phyloP scores from a whole-genome alignment of 2,888 invertebrate genomes.

The Nudaria mundana region DNA sequence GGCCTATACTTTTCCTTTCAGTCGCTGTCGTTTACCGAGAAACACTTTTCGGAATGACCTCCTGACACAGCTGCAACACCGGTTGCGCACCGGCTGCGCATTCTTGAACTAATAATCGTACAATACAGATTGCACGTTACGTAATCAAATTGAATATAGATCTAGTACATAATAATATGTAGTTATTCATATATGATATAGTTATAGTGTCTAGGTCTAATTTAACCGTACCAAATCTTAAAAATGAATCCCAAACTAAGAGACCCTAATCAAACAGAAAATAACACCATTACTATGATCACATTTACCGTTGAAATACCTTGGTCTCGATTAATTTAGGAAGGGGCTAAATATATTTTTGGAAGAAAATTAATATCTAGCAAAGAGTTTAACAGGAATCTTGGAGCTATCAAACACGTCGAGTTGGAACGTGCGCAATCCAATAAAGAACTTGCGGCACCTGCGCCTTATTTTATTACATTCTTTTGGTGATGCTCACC shows the following conservation, averaged over 20 bases:
- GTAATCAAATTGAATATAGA: background rate
- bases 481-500: conserved; percentile 72
- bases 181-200: too few species aligned
- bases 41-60: conserved; percentile 68
- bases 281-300: too few species aligned
- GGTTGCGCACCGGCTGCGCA: conserved; percentile 15
- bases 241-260: too few species aligned
- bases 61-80: conserved; percentile 56
- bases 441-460: conserved; percentile 78
- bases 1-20: conserved; percentile 77
- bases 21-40: conserved; percentile 57
- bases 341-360: conserved; percentile 48
- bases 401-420: conserved; percentile 77
- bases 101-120: too few species aligned
- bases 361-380: conserved; percentile 63
- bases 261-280: too few species aligned
- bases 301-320: conserved; percentile 2
- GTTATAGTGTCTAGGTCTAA: too few species aligned
- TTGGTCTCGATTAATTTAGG: conserved; percentile 20
- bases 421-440: conserved; percentile 75
- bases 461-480: conserved; percentile 81
- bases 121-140: background rate
- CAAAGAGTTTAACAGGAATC: conserved; percentile 76
- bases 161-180: too few species aligned
- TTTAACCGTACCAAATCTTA: too few species aligned